phyloP scores from a whole-genome alignment of 2,888 invertebrate genomes.

The Xylota sylvarum region DNA sequence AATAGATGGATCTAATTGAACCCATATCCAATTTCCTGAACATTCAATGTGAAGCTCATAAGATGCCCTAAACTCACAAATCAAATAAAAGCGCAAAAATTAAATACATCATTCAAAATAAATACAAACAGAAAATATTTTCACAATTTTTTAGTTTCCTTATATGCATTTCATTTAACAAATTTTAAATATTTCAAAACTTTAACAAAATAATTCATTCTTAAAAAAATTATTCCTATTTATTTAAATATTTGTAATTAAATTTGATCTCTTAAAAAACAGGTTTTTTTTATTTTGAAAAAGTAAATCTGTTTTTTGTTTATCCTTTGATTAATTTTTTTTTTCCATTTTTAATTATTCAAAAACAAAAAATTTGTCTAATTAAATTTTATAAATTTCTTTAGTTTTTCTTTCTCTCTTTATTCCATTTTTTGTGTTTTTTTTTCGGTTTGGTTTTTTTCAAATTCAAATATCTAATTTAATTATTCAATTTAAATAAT shows the following conservation, averaged over 20 bases:
- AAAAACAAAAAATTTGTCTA: conserved; percentile 54
- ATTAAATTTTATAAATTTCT: conserved; percentile 64
- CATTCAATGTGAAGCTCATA: conserved; percentile 4
- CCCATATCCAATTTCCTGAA: too few species aligned
- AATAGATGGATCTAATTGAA: too few species aligned
- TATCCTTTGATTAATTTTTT: conserved; percentile 22
- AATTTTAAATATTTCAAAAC: conserved; percentile 56
- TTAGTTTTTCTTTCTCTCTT: conserved; percentile 34
- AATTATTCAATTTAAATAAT: conserved; percentile 67
- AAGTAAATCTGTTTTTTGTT: conserved; percentile 22
- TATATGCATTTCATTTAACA: conserved; percentile 37
- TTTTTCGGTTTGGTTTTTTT: neutral
- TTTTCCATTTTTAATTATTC: conserved; percentile 9
- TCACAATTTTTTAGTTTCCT: neutral
- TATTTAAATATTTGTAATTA: conserved; percentile 42
- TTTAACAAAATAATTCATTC: conserved; percentile 54
- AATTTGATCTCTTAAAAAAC: conserved; percentile 24
- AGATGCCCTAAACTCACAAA: neutral
- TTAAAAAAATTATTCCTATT: conserved; percentile 12
- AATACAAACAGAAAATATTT: neutral
- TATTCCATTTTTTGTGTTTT: conserved; percentile 28
- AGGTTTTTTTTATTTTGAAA: conserved; percentile 3
- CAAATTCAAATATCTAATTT: conserved; percentile 69
- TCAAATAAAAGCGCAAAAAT: neutral
- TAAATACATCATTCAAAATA: neutral